Evolutionary conservation across 1,140 invertebrate genomes (phyloP), one percentile per base, ranked within the genome.

Genomic region (Oryzaephilus surinamensis): DNA sequence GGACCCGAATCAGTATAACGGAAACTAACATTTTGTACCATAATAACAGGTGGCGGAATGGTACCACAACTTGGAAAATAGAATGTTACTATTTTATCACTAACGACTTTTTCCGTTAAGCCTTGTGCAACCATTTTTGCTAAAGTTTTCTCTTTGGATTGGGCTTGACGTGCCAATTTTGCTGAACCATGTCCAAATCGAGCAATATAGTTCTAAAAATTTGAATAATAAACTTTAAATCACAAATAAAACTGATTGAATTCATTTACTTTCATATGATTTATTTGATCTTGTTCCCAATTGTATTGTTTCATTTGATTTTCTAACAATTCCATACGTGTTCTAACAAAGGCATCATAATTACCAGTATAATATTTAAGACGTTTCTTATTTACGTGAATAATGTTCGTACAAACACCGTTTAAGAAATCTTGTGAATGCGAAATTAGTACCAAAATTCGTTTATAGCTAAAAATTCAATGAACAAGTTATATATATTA

Each of bases 381-480:
- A 35, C 87, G 81, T 52, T 89, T 88, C 58, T 95, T 84, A 56
- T 90, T 81, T 58, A 99, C 77, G 65, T 99, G 94, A 51, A 99
- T 84, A 37, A 98, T 97, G 64, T 99, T 98, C 11, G 92, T 99
- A 66, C 96, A 99, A 27, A 99, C 92, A 41, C 95, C 95, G 65
- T 99, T 99, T 41, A 99, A 70, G 62, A 99, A 99, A 78, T 99
- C 97, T 73, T 99, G 96, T 4, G 97, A 99, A 66, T 99, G 97
- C 2, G 95, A 99, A 50, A 99, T 94, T 32, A 99, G 79, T n/a
- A 99, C 86, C 48, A 99, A 68, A 65, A 98, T 98, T 55, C 94
- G 74, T 65, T 96, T 97, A 58, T 98, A 95, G 28, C 80, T 86
- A 59, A 20, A 48, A 47, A 19, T 45, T 31, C 36, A 36, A 20